Percentiles rank a stretch among this genome's conserved stretches.
Conservation (phyloP, 2,113 vertebrate species). For the Cricetomys ansorgei region DNA sequence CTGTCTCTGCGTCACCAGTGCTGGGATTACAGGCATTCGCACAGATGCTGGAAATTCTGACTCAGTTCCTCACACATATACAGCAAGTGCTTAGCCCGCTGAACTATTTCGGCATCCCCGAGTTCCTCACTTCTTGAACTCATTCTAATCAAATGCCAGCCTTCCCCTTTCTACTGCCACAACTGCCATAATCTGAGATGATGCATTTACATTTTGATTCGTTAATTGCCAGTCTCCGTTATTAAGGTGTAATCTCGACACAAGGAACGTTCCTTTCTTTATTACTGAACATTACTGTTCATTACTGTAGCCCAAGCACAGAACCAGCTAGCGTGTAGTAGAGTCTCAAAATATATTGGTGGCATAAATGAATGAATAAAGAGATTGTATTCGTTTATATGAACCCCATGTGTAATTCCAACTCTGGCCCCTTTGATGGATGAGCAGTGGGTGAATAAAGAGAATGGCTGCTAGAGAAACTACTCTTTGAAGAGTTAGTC, state of each 20-base stretch:
- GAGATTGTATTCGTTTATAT: neutral
- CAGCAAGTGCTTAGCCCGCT: neutral
- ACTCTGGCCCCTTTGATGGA: neutral
- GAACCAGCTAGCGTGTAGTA: neutral
- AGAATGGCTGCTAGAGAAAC: neutral
- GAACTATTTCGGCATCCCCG: no score
- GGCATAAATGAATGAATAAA: slow-evolving; percentile 4
- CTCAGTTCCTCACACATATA: neutral
- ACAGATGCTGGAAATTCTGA: neutral
- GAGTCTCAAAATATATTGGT: neutral
- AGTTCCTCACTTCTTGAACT: neutral
- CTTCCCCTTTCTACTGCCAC: neutral
- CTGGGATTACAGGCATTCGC: neutral
- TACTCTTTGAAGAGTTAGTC: neutral
- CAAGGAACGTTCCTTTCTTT: slow-evolving; percentile 20
- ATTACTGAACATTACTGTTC: neutral
- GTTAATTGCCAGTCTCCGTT: neutral
- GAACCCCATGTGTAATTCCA: neutral
- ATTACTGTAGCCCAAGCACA: neutral
- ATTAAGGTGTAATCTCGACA: neutral
- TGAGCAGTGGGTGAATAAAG: neutral
- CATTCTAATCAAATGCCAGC: neutral
- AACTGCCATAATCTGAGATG: neutral
- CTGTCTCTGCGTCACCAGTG: neutral
- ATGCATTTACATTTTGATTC: neutral